Evolutionary conservation across 2,113 vertebrate genomes (phyloP).

Genomic region (Opisthocomus hoazin): DNA sequence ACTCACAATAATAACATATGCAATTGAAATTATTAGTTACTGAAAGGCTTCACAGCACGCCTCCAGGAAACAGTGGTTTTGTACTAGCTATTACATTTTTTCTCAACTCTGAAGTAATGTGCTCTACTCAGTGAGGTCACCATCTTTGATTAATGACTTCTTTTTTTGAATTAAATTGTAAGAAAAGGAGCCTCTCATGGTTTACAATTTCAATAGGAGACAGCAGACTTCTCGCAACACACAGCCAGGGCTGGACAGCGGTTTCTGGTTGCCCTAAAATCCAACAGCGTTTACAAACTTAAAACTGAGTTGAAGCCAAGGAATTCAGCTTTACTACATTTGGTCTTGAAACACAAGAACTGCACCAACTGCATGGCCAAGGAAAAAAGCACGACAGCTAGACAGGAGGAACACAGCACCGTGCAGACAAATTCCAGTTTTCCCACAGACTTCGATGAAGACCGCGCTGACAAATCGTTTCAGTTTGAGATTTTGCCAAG

Average conservation of each 20-base stretch:
- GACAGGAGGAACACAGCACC: background rate
- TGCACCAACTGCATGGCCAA: background rate
- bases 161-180: background rate
- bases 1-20: background rate
- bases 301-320: background rate
- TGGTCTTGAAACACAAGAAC: background rate
- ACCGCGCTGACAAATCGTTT: background rate
- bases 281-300: background rate
- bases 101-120: background rate
- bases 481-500: background rate
- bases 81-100: background rate
- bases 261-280: background rate
- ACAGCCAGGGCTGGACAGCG: background rate
- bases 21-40: background rate
- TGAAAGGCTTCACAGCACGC: background rate
- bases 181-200: background rate
- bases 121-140: background rate
- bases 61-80: background rate
- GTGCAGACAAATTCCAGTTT: background rate
- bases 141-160: background rate
- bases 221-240: background rate
- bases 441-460: background rate
- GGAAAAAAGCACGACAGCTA: background rate
- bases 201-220: background rate
- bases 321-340: background rate